phyloP scores from a whole-genome alignment of 2,113 vertebrate species.

The Platanista minor region DNA sequence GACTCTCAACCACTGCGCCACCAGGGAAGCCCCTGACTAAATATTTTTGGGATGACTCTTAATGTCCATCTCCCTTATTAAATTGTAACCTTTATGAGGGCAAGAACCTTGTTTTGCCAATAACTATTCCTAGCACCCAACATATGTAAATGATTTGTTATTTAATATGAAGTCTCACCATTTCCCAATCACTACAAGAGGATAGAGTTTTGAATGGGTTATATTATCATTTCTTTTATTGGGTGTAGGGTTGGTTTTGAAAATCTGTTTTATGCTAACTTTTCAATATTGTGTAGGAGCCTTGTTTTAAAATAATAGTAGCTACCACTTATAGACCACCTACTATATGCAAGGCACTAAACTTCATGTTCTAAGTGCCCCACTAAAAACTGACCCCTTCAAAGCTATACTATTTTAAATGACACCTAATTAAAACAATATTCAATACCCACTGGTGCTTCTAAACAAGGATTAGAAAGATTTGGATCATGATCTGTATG shows the following conservation, averaged over 20 bases:
- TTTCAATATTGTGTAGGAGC: background rate
- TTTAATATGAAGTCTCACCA: background rate
- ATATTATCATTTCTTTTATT: background rate
- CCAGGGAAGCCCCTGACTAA: too few relatives aligned
- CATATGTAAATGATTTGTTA: background rate
- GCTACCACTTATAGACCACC: background rate
- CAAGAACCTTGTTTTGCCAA: background rate
- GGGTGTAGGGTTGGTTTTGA: background rate
- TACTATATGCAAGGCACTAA: background rate
- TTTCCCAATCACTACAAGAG: background rate
- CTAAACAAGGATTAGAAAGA: background rate
- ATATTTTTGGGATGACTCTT: background rate
- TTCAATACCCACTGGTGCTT: background rate
- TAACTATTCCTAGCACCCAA: background rate
- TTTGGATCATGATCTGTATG: background rate
- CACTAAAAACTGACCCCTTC: background rate
- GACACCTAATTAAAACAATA: conserved; percentile 19
- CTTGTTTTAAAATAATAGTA: conserved; percentile 17
- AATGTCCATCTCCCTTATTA: background rate
- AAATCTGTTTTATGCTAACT: background rate
- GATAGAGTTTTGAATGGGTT: background rate
- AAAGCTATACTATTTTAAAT: background rate
- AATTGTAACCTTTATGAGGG: background rate
- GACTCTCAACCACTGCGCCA: too few relatives aligned
- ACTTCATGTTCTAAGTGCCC: background rate